A percentile compares a stretch with the other conserved stretches of the same genome.
Evolutionary conservation across 2,113 vertebrate genomes (phyloP).

Genomic region (Ornithorhynchus anatinus): DNA sequence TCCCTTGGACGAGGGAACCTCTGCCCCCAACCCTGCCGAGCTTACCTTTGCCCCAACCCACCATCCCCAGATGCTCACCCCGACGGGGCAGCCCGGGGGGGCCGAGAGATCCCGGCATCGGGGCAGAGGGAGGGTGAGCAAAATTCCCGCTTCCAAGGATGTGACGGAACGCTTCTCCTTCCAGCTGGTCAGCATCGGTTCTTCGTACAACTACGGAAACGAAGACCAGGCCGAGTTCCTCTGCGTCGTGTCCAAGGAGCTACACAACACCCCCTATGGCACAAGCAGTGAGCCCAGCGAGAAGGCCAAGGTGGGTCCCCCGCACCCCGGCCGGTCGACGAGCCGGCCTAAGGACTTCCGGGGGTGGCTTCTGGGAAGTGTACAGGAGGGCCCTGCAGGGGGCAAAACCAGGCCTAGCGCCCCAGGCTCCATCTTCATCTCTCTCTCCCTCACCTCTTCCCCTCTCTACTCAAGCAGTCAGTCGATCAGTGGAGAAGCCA

Average conservation of each 20-base stretch:
- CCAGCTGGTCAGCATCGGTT: constrained; percentile 96
- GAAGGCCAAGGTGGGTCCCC: constrained; percentile 96
- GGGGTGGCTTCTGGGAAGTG: no score
- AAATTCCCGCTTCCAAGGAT: constrained; percentile 17
- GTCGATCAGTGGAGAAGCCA: no score
- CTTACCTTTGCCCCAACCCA: background rate
- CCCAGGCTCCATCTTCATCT: no score
- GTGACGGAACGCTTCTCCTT: constrained; percentile 10
- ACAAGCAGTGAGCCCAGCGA: constrained; percentile 93
- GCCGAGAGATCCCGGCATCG: background rate
- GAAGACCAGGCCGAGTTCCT: constrained; percentile 99
- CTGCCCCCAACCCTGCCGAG: background rate
- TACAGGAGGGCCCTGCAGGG: no score
- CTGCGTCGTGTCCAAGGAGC: constrained; percentile 97
- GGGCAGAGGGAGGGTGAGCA: background rate
- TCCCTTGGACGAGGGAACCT: background rate
- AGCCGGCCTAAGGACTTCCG: no score
- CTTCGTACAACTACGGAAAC: constrained; percentile 98
- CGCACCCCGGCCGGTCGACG: no score
- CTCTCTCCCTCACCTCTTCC: no score
- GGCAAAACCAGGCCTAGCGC: no score
- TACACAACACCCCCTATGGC: constrained; percentile 92
- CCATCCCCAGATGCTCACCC: background rate
- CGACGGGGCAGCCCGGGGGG: background rate
- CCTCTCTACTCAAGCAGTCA: no score